A percentile compares a stretch with the other conserved stretches of the same genome.
Evolutionary conservation across 2,888 invertebrate species (phyloP).

Genomic region (Chydorus sphaericus): DNA sequence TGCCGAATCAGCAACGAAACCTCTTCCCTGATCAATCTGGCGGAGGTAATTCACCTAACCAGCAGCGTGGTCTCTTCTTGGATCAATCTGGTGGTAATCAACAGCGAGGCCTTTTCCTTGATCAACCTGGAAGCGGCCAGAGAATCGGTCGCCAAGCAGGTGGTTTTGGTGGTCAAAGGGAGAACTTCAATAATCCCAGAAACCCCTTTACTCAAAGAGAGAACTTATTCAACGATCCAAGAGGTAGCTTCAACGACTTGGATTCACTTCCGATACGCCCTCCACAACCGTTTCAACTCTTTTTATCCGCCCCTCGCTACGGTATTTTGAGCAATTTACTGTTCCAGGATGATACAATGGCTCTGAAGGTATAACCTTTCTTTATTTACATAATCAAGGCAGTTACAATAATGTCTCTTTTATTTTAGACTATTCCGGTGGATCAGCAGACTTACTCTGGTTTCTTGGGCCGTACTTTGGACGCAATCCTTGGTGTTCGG

Average conservation of each 20-base stretch:
- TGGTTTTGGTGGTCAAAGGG: too few relatives aligned
- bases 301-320: background rate
- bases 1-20: background rate
- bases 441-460: constrained; percentile 58
- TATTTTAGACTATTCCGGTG: constrained; percentile 43
- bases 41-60: too few relatives aligned
- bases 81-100: background rate
- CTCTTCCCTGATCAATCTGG: background rate
- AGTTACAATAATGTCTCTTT: background rate
- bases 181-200: too few relatives aligned
- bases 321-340: constrained; percentile 8
- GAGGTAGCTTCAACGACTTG: background rate
- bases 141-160: too few relatives aligned
- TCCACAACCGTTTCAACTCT: background rate
- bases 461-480: constrained; percentile 51
- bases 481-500: constrained; percentile 55
- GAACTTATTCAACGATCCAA: too few relatives aligned
- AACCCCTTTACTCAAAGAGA: too few relatives aligned
- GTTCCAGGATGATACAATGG: constrained; percentile 52
- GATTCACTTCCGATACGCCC: background rate
- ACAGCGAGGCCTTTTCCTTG: background rate
- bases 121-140: too few relatives aligned
- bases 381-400: background rate
- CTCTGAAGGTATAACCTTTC: constrained; percentile 31
- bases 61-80: background rate